A percentile compares a stretch with the other conserved stretches of the same genome.
These are phyloP conservation scores for Mystacides longicornis DNA, from an alignment of 2,888 invertebrate genomes.

Conservation along the genomic window DNA sequence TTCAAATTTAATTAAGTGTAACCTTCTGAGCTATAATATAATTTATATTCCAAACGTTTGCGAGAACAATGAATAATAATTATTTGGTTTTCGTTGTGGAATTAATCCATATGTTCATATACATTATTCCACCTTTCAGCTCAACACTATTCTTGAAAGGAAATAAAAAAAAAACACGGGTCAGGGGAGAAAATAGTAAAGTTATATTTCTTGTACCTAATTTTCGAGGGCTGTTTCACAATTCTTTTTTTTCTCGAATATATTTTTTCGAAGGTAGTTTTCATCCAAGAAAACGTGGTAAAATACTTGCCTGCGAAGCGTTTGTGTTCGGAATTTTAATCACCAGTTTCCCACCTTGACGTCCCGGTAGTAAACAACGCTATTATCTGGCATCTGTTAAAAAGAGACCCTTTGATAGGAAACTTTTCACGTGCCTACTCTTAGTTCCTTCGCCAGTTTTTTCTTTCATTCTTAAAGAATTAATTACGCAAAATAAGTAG, in stretches of 20 bases:
- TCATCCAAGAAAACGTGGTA: background rate
- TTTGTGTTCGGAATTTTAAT: constrained; percentile 3
- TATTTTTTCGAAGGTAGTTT: background rate
- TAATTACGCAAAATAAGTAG: background rate
- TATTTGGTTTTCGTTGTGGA: too few relatives aligned
- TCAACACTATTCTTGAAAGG: too few relatives aligned
- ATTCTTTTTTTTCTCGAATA: background rate
- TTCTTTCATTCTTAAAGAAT: too few relatives aligned
- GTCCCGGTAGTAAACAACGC: constrained; percentile 1
- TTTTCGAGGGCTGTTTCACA: background rate
- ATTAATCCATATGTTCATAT: too few relatives aligned
- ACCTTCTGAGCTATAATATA: too few relatives aligned
- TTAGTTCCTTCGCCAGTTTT: background rate
- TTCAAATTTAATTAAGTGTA: too few relatives aligned
- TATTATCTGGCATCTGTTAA: constrained; percentile 4
- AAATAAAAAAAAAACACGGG: too few relatives aligned
- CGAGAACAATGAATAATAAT: too few relatives aligned
- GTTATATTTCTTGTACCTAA: too few relatives aligned
- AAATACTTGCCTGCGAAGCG: background rate
- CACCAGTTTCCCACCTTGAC: background rate
- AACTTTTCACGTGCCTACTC: constrained; percentile 3
- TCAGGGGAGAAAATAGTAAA: too few relatives aligned
- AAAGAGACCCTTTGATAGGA: constrained; percentile 5
- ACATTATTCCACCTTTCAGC: too few relatives aligned
- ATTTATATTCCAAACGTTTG: too few relatives aligned